These are phyloP conservation scores for human (Homo sapiens) DNA, from an alignment of 2,113 vertebrate species.

Conservation along the genomic window GRCh38 chr1:175189001-175189500, in stretches of 20 bases:
- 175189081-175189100: not conserved
- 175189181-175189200: not conserved
- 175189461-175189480: accelerated
- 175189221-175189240: not conserved
- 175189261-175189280: not conserved
- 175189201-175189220: not conserved
- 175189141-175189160: not conserved
- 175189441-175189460: not conserved
- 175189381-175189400: too few relatives aligned
- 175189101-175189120: conserved; percentile 52
- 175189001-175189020: not conserved
- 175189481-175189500: not conserved
- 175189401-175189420: not conserved
- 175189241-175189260: not conserved
- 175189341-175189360: not conserved
- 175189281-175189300: not conserved
- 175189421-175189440: accelerated
- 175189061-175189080: not conserved
- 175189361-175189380: not conserved
- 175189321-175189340: not conserved
- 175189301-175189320: not conserved
- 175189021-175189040: not conserved
- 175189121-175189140: conserved; percentile 62
- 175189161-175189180: conserved; percentile 33
- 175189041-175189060: not conserved